A percentile compares a stretch with the other conserved stretches of the same genome.
Evolutionary conservation across 2,797 vertebrate species (phyloP).

Genomic region (Cygnus olor): DNA sequence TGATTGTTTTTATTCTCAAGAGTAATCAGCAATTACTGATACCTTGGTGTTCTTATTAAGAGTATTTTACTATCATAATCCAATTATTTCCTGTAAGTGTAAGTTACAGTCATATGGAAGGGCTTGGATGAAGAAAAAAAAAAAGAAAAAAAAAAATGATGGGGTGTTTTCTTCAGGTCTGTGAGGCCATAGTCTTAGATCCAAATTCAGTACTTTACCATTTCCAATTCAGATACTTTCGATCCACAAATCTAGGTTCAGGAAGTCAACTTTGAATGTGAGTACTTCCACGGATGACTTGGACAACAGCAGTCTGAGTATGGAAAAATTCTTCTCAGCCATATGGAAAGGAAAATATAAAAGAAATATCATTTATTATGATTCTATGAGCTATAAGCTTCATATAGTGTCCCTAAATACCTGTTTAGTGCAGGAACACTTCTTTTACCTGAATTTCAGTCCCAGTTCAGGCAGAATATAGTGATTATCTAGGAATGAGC

Average conservation of each 20-base stretch:
- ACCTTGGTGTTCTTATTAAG: neutral
- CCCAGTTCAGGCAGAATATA: slow-evolving; percentile 50
- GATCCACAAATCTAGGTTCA: neutral
- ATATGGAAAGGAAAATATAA: neutral
- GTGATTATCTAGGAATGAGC: slow-evolving; percentile 36
- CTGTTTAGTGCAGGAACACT: neutral
- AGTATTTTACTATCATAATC: neutral
- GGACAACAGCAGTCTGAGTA: neutral
- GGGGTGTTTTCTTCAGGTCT: neutral
- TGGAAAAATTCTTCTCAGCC: neutral
- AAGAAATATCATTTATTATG: neutral
- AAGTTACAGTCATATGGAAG: neutral
- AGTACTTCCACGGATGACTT: neutral
- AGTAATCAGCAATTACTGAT: neutral
- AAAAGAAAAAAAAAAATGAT: neutral
- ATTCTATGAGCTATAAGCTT: neutral
- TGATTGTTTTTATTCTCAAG: neutral
- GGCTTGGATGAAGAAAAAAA: neutral
- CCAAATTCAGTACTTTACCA: neutral
- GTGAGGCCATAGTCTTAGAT: neutral
- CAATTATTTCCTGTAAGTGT: neutral
- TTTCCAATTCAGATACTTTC: neutral
- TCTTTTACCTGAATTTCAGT: neutral
- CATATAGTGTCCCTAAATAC: neutral
- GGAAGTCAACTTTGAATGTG: neutral